Conservation (phyloP, 1,140 invertebrate genomes). For the Phymorhynchus buccinoides region DNA sequence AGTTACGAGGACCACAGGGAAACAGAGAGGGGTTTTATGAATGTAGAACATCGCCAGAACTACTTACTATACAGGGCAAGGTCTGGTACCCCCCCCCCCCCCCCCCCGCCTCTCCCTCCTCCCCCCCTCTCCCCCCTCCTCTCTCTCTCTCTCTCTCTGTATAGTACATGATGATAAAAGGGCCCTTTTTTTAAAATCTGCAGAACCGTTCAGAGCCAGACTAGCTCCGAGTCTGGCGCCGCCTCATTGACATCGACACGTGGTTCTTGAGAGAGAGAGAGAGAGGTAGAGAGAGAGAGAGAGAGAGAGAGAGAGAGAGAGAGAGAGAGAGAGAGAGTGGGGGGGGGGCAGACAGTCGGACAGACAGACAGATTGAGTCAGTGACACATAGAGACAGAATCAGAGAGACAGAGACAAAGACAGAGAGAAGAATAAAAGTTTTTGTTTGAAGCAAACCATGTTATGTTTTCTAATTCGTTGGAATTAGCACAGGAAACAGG, state of each 20-base stretch:
- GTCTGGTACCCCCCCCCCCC: no score
- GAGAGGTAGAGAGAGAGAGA: neutral
- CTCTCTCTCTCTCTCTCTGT: no score
- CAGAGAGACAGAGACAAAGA: neutral
- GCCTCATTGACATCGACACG: slow-evolving; percentile 6
- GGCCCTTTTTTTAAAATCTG: neutral
- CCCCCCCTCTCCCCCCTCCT: no score
- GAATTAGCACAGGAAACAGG: no score
- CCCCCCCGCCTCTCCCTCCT: no score
- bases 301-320: slow-evolving; percentile 1
- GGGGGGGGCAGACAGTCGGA: no score
- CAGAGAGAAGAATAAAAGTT: neutral
- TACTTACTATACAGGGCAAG: neutral
- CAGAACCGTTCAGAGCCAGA: neutral
- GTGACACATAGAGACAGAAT: no score
- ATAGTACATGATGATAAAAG: neutral
- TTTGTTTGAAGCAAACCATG: no score
- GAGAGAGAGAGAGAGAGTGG: neutral
- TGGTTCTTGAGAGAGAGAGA: neutral
- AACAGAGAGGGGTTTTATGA: neutral
- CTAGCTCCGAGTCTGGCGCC: neutral
- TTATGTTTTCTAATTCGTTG: no score
- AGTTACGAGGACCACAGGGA: neutral
- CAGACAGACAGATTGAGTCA: neutral
- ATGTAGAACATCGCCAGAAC: neutral